Base-by-base conservation (phyloP, 2,113 vertebrate genomes). In the Chaenocephalus aceratus region DNA sequence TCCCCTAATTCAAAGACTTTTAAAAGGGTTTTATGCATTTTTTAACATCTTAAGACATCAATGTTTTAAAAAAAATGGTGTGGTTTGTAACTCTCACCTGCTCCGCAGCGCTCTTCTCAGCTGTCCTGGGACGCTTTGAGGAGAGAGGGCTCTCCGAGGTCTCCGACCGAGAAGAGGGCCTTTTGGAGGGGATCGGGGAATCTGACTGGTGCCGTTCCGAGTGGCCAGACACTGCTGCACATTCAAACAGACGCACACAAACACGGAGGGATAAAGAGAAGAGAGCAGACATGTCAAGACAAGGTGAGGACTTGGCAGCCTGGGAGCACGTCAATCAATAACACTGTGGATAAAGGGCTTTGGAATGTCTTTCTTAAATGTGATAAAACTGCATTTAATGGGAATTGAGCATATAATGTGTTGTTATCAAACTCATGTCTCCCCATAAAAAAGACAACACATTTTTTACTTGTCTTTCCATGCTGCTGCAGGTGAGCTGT, bases 131-230 rank as follows among this genome's bases (percentile, higher is more conserved):
- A 93, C 97, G 96, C 89, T 98, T 99, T 1, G 95, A 96, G 88
- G 97, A 94, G 59, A 97, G 94, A 53, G 96, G 94, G 0, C 95
- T 96, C 89, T 98, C 97, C 0, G 96, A 95, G 72, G 95, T 92
- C 90, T 95, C 95, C 45, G 96, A 96, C 88, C 91, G 88, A 1
- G 97, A 97, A 0, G 96, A 93, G 75, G 96, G 92, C 88, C 96
- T 94, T 88, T 97, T 99, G 79, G 96, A 95, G 82, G 96, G 91
- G 56, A 95, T 86, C 2, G 97, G 95, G 86, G 96, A 96, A 66
- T 97, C 97, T 3, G 96, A 94, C 92, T 94, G 96, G 88, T 97
- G 96, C 91, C 96, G 97, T 89, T 98, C 98, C 88, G 92, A 91
- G 79, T 97, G 96, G 93, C 93, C 82, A 88, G 96, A 94, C 86